Conservation (phyloP, 1,140 invertebrate species). For the Chymomyza costata region DNA sequence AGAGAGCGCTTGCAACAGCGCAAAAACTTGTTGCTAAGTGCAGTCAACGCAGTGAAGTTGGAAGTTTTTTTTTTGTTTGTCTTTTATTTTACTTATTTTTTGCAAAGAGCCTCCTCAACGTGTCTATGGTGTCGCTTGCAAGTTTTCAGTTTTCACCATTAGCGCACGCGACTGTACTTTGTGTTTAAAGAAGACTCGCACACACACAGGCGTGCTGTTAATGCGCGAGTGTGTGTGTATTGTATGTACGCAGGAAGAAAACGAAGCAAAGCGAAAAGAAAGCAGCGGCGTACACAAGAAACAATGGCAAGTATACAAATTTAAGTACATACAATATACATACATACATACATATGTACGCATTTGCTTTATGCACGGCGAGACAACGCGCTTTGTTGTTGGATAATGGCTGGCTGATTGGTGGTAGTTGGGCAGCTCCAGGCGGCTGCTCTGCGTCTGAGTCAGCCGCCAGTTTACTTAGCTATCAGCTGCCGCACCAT, state of each 20-base stretch:
- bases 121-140: not conserved
- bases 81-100: too few relatives aligned
- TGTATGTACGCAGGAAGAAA: too few relatives aligned
- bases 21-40: slow-evolving; percentile 64
- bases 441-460: slow-evolving; percentile 26
- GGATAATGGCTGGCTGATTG: too few relatives aligned
- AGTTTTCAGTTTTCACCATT: slow-evolving; percentile 15
- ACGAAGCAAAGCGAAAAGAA: too few relatives aligned
- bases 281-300: too few relatives aligned
- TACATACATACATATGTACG: not conserved
- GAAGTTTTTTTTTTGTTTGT: slow-evolving; percentile 44
- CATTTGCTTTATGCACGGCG: too few relatives aligned
- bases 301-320: too few relatives aligned
- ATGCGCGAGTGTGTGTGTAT: too few relatives aligned
- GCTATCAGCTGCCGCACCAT: slow-evolving; percentile 39
- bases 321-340: slow-evolving; percentile 5
- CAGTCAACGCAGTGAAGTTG: slow-evolving; percentile 47
- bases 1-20: slow-evolving; percentile 15
- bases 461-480: slow-evolving; percentile 6
- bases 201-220: slow-evolving; percentile 3
- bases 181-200: slow-evolving; percentile 4
- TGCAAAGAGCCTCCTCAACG: slow-evolving; percentile 7
- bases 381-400: too few relatives aligned
- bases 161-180: slow-evolving; percentile 13
- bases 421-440: too few relatives aligned